phyloP scores from a whole-genome alignment of 2,888 invertebrate genomes.

The Drosophila pegasa region DNA sequence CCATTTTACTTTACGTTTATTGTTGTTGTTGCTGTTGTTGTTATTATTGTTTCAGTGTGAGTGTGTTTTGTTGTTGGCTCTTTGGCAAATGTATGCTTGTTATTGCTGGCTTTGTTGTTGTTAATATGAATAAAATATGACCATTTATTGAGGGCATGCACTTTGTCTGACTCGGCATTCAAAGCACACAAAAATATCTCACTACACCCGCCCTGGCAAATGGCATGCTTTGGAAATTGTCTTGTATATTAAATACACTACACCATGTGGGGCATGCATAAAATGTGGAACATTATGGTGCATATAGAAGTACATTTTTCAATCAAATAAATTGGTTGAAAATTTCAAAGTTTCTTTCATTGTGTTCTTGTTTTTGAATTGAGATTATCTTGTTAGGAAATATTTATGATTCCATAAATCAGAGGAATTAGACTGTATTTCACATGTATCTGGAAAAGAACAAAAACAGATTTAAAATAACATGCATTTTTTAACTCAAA shows the following conservation, averaged over 20 bases:
- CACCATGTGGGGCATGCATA: background rate
- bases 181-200: constrained; percentile 1
- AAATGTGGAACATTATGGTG: background rate
- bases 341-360: too few species aligned
- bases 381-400: background rate
- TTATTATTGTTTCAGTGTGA: background rate
- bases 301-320: background rate
- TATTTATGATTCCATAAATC: too few species aligned
- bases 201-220: background rate
- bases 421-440: too few species aligned
- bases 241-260: constrained; percentile 4
- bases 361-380: background rate
- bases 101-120: constrained; percentile 17
- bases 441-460: too few species aligned
- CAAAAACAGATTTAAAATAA: too few species aligned
- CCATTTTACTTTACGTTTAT: constrained; percentile 4
- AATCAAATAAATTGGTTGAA: background rate
- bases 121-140: constrained; percentile 40
- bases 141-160: constrained; percentile 41
- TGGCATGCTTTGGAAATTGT: constrained; percentile 5
- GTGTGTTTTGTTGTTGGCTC: background rate
- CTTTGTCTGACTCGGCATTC: constrained; percentile 24
- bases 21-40: background rate
- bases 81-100: constrained; percentile 21
- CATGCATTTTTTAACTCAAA: too few species aligned